Percentiles rank a stretch among this genome's conserved stretches.
Conservation (phyloP, 2,888 invertebrate genomes). For the Scaeva pyrastri region DNA sequence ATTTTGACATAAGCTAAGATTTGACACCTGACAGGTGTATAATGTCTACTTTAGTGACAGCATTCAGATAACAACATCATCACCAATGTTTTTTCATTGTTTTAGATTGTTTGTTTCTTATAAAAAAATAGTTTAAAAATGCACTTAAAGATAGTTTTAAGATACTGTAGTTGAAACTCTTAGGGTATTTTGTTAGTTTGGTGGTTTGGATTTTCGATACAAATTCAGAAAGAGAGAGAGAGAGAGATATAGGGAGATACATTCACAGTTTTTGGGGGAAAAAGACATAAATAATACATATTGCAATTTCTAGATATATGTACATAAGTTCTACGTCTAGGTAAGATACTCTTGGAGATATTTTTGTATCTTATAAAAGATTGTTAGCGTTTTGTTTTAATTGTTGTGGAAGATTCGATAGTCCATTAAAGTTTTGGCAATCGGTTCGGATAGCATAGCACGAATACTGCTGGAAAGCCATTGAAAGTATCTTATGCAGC, state of each 20-base stretch:
- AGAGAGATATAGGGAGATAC: not conserved
- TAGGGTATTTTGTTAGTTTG: constrained; percentile 59
- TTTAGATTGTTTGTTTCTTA: not conserved
- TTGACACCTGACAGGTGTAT: too few relatives aligned
- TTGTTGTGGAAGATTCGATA: constrained; percentile 83
- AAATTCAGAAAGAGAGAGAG: constrained; percentile 51
- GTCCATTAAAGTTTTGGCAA: constrained; percentile 83
- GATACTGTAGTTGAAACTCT: constrained; percentile 72
- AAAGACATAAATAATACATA: constrained; percentile 46
- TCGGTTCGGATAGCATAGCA: constrained; percentile 75
- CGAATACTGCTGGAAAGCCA: constrained; percentile 19
- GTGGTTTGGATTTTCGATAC: constrained; percentile 61
- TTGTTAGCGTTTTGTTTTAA: constrained; percentile 65
- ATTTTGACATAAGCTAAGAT: too few relatives aligned
- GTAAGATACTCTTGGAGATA: constrained; percentile 40
- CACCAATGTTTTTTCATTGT: constrained; percentile 1
- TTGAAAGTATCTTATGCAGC: constrained; percentile 26
- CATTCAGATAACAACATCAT: not conserved
- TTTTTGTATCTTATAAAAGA: constrained; percentile 52
- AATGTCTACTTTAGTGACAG: too few relatives aligned
- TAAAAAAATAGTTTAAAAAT: constrained; percentile 28
- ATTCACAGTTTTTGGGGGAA: not conserved
- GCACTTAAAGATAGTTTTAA: constrained; percentile 62
- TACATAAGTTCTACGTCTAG: not conserved
- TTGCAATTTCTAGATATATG: constrained; percentile 61